Evolutionary conservation across 1,140 invertebrate species (phyloP).

Genomic region (Drosophila sproati): DNA sequence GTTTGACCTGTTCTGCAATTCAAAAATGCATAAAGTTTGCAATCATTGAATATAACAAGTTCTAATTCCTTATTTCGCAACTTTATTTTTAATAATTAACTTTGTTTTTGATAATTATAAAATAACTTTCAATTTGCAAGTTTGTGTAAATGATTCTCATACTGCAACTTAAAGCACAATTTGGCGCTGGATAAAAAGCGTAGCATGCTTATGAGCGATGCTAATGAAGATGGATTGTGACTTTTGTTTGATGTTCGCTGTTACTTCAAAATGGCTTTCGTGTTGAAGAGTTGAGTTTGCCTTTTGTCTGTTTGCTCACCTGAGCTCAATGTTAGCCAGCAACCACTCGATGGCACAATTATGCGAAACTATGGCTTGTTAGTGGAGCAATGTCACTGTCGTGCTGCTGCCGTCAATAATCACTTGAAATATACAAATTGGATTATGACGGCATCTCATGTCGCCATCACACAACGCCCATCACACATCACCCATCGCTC

Average conservation of each 20-base stretch:
- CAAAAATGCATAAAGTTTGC: background rate
- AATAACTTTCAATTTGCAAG: no score
- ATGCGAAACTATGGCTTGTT: background rate
- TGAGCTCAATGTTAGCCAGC: background rate
- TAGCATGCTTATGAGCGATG: constrained; percentile 3
- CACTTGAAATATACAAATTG: constrained; percentile 21
- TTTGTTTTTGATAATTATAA: no score
- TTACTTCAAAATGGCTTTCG: background rate
- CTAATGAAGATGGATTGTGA: background rate
- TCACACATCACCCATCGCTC: background rate
- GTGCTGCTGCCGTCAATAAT: constrained; percentile 11
- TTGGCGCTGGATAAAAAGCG: background rate
- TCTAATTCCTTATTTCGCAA: no score
- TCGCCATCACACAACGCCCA: background rate
- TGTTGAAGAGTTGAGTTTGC: background rate
- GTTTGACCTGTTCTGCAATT: no score
- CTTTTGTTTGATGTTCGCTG: no score
- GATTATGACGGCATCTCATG: constrained; percentile 2
- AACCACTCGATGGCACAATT: constrained; percentile 10
- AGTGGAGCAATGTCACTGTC: constrained; percentile 41
- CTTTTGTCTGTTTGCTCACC: background rate
- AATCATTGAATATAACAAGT: background rate
- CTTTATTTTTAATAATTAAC: no score
- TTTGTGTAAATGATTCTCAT: no score
- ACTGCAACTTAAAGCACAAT: no score